Percentiles rank a stretch among this genome's conserved stretches.
phyloP scores from a whole-genome alignment of 2,797 vertebrate genomes.

The Silurus aristotelis region DNA sequence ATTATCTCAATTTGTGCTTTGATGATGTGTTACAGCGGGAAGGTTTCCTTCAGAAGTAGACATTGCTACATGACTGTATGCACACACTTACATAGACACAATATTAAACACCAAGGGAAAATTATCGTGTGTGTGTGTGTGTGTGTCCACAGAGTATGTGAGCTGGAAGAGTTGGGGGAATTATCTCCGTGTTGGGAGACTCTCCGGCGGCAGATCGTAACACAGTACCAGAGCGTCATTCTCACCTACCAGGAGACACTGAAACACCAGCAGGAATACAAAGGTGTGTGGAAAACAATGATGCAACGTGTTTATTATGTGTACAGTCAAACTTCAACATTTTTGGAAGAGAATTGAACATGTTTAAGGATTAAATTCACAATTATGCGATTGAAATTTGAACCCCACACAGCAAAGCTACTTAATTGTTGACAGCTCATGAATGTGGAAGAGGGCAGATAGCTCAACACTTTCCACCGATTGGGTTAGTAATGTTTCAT shows the following conservation, averaged over 20 bases:
- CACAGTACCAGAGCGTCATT: slow-evolving; percentile 92
- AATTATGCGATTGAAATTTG: too few relatives aligned
- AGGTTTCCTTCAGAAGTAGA: background rate
- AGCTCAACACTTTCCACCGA: background rate
- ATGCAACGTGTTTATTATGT: background rate
- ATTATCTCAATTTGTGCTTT: background rate
- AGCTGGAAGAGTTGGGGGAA: slow-evolving; percentile 93
- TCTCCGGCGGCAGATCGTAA: slow-evolving; percentile 91
- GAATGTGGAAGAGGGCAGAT: background rate
- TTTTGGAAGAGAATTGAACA: background rate
- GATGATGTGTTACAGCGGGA: background rate
- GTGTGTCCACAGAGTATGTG: slow-evolving; percentile 82
- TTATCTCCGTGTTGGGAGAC: slow-evolving; percentile 97
- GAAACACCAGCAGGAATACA: slow-evolving; percentile 88
- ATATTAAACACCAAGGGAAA: background rate
- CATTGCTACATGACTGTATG: background rate
- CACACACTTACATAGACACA: background rate
- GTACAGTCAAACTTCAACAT: background rate
- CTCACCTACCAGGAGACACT: slow-evolving; percentile 91
- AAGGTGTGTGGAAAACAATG: slow-evolving; percentile 73
- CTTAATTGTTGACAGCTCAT: background rate
- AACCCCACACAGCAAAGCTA: background rate
- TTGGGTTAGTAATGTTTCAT: background rate
- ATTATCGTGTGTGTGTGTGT: background rate
- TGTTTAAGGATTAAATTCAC: too few relatives aligned